Base-by-base conservation (phyloP, 23 tunicate genomes). In the Clavelina lepadiformis region DNA sequence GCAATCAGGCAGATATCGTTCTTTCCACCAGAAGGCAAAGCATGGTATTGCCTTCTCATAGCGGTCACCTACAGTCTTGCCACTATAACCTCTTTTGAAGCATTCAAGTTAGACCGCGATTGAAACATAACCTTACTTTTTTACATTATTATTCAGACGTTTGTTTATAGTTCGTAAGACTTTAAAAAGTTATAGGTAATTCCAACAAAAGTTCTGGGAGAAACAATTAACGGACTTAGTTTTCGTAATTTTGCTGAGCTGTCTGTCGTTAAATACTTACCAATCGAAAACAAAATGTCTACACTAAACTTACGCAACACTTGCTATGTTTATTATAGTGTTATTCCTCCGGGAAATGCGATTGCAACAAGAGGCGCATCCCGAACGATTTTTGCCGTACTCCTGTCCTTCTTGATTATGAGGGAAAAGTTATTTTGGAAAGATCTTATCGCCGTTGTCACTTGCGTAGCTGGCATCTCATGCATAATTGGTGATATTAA, bases 311-410 rank as follows among this genome's bases (percentile, higher is more conserved):
- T n/a, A n/a, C n/a, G n/a, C n/a, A n/a, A 13, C 13, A 20, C 27
- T 20, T 20, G 26, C 22, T 56, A 26, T 13, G 15, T 20, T 20
- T 56, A 15, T 56, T 2, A 3, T 49, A 83, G 91, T 46, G 77
- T 75, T 5, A 75, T 83, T 44, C 82, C 91, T 29, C 91, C 91
- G 22, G 91, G 91, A n/a, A 75, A 58, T 33, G 91, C 91, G 5
- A 73, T 83, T 2, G 91, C 91, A 18, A 75, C 91, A 6, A 55
- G 91, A 67, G 91, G 91, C 13, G 91, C 82, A 36, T 49, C 74
- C 5, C 56, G 91, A 2, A 83, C 82, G 15, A 69, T 83, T n/a
- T 83, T 83, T 50, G 68, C 82, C 7, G 46, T 83, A 15, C 24
- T 83, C 15, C 50, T 83, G 26, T 72, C 91, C 15, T 83, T 74